Conservation (phyloP, 2,113 vertebrate species). For the Nibea coibor region DNA sequence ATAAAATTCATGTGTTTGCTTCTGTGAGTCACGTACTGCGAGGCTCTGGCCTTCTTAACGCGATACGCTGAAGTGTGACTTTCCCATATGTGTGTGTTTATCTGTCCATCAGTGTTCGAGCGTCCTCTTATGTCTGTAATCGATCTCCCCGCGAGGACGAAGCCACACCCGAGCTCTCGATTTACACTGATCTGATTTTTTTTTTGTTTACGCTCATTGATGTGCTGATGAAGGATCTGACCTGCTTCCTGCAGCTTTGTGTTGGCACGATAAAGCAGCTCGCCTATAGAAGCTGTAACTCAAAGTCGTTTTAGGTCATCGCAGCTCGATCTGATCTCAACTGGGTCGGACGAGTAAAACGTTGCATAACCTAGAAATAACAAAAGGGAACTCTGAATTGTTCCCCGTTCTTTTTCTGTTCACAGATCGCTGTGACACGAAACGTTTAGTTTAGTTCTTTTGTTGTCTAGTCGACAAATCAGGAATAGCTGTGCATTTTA, state of each 20-base stretch:
- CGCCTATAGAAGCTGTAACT: too few species aligned
- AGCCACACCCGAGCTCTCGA: constrained; percentile 18
- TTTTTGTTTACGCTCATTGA: neutral
- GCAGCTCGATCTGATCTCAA: neutral
- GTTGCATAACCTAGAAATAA: too few species aligned
- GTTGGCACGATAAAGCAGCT: too few species aligned
- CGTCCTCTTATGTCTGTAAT: constrained; percentile 6
- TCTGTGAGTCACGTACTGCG: neutral
- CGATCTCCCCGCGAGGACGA: constrained; percentile 20
- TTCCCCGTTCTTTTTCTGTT: too few species aligned
- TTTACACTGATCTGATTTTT: neutral
- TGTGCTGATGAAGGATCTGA: constrained; percentile 4
- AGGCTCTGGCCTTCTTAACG: neutral
- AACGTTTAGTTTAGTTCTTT: too few species aligned
- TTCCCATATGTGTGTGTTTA: neutral
- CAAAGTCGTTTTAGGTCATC: too few species aligned
- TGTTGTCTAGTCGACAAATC: too few species aligned
- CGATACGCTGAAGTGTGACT: neutral
- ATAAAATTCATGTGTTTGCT: too few species aligned
- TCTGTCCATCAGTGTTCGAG: neutral
- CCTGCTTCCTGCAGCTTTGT: constrained; percentile 22
- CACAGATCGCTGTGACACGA: too few species aligned
- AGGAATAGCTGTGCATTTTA: too few species aligned
- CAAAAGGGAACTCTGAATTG: too few species aligned
- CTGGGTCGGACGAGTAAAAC: too few species aligned